These are phyloP conservation scores for Rachycentron canadum DNA, from an alignment of 2,797 vertebrate genomes.

Conservation along the genomic window DNA sequence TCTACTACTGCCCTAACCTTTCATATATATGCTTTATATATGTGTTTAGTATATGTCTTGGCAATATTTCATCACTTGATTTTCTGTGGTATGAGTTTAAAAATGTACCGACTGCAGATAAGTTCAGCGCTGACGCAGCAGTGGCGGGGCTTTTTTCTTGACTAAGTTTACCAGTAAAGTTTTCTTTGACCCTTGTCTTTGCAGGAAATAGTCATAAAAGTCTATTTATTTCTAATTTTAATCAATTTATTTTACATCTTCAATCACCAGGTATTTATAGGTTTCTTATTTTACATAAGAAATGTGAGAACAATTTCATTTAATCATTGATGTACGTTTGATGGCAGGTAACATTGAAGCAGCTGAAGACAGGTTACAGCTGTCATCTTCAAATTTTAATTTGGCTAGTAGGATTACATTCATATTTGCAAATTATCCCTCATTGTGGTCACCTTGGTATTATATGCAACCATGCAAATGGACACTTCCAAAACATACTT, in stretches of 20 bases:
- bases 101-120: slow-evolving; percentile 6
- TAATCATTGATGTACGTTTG: no score
- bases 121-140: neutral
- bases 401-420: slow-evolving; percentile 53
- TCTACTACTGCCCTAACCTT: slow-evolving; percentile 10
- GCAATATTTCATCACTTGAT: slow-evolving; percentile 2
- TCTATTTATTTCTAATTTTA: no score
- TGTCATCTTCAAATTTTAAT: slow-evolving; percentile 57
- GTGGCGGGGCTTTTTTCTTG: neutral
- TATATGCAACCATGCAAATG: slow-evolving; percentile 14
- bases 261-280: neutral
- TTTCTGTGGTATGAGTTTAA: neutral
- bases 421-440: slow-evolving; percentile 17
- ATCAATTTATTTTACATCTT: neutral
- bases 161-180: slow-evolving; percentile 22
- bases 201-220: no score
- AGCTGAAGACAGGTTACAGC: slow-evolving; percentile 62
- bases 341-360: slow-evolving; percentile 49
- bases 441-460: slow-evolving; percentile 10
- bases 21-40: neutral
- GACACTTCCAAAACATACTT: slow-evolving; percentile 11
- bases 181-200: slow-evolving; percentile 10
- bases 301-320: no score
- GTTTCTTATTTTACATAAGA: neutral
- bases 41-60: neutral